These are phyloP conservation scores for Hirtodrosophila trivittata DNA, from an alignment of 2,888 invertebrate genomes.

Conservation along the genomic window DNA sequence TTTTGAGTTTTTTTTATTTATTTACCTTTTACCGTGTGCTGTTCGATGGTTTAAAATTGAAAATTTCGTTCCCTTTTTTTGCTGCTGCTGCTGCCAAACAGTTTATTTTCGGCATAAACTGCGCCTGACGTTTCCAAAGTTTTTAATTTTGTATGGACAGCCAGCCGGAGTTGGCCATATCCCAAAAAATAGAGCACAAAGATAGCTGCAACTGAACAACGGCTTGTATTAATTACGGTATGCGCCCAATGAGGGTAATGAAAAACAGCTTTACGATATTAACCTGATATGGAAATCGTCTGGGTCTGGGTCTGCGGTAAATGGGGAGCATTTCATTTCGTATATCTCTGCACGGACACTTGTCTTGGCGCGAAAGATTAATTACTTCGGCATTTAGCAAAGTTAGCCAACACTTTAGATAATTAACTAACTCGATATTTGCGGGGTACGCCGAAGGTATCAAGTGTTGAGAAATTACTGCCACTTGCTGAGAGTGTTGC, in stretches of 20 bases:
- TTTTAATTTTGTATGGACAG: conserved; percentile 27
- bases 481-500: conserved; percentile 1
- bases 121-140: conserved; percentile 46
- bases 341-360: conserved; percentile 13
- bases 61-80: conserved; percentile 23
- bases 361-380: conserved; percentile 29
- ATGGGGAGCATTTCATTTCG: not conserved
- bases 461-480: conserved; percentile 1
- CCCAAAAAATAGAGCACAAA: too few relatives aligned
- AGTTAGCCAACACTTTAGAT: conserved; percentile 32
- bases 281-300: conserved; percentile 12
- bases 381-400: conserved; percentile 45
- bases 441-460: conserved; percentile 2
- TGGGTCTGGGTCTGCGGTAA: not conserved
- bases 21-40: conserved; percentile 25
- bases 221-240: conserved; percentile 42
- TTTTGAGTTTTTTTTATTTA: conserved; percentile 39
- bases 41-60: conserved; percentile 20
- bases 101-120: conserved; percentile 12
- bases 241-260: conserved; percentile 22
- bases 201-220: conserved; percentile 14
- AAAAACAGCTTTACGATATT: conserved; percentile 5
- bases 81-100: not conserved
- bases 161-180: not conserved
- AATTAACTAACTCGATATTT: conserved; percentile 32